phyloP scores from a whole-genome alignment of 1,140 invertebrate species.

The Scaptodrosophila lebanonensis region DNA sequence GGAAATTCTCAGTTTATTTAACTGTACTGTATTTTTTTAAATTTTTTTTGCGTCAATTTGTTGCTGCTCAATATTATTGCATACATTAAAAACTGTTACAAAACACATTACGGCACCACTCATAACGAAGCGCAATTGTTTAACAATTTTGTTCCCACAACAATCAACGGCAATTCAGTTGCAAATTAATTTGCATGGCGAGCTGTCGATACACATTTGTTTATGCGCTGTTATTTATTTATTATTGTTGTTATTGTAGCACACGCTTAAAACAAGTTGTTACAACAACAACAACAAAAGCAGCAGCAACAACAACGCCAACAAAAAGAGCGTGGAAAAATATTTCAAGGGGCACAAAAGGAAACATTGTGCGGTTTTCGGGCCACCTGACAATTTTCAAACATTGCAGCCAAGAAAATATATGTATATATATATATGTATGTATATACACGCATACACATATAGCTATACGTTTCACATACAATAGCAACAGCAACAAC shows the following conservation, averaged over 20 bases:
- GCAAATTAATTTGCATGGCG: constrained; percentile 47
- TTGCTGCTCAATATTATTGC: too few species aligned
- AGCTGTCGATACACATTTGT: constrained; percentile 49
- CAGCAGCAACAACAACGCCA: constrained; percentile 29
- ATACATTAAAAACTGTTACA: too few species aligned
- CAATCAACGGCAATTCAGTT: constrained; percentile 61
- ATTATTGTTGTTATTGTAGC: constrained; percentile 38
- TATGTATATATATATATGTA: too few species aligned
- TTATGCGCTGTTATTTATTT: constrained; percentile 49
- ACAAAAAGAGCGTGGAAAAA: too few species aligned
- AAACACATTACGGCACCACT: constrained; percentile 9
- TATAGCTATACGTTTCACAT: too few species aligned
- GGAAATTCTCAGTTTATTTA: too few species aligned
- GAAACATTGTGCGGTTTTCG: too few species aligned
- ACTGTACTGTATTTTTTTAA: too few species aligned
- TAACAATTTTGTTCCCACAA: constrained; percentile 40
- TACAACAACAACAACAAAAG: constrained; percentile 35
- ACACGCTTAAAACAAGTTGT: constrained; percentile 28
- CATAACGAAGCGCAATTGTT: constrained; percentile 39
- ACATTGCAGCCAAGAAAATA: too few species aligned
- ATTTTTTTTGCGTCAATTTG: constrained; percentile 18
- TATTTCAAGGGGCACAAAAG: too few species aligned
- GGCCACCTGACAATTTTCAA: too few species aligned
- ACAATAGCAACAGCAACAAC: constrained; percentile 2
- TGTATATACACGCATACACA: too few species aligned